phyloP scores from a whole-genome alignment of 1,140 invertebrate species.

The Samia ricini region DNA sequence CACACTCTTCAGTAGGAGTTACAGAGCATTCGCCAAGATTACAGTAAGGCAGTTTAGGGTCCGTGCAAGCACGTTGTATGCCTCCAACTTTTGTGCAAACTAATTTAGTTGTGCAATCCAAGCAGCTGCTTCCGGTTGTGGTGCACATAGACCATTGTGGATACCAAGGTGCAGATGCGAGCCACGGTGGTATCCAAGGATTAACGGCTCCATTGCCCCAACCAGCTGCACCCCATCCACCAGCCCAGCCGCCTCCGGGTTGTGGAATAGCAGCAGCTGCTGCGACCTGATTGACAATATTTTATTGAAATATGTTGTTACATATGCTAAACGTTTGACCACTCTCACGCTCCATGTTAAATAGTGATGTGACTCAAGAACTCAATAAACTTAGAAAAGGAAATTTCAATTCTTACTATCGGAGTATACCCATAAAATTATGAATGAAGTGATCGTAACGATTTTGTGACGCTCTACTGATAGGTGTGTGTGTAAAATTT shows the following conservation, averaged over 20 bases:
- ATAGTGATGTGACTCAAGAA: too few relatives aligned
- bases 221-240: conserved; percentile 18
- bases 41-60: conserved; percentile 60
- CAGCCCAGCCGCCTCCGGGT: conserved; percentile 23
- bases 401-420: too few relatives aligned
- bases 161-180: conserved; percentile 47
- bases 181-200: conserved; percentile 58
- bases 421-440: too few relatives aligned
- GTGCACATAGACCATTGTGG: conserved; percentile 59
- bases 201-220: conserved; percentile 30
- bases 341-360: too few relatives aligned
- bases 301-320: not conserved
- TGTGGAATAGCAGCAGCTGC: conserved; percentile 40
- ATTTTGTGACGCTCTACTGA: too few relatives aligned
- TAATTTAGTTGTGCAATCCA: conserved; percentile 55
- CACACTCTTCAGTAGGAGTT: conserved; percentile 57
- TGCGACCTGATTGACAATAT: conserved; percentile 33
- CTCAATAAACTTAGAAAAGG: too few relatives aligned
- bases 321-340: too few relatives aligned
- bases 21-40: conserved; percentile 63
- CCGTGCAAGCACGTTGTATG: conserved; percentile 47
- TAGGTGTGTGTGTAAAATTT: too few relatives aligned
- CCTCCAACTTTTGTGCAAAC: conserved; percentile 63
- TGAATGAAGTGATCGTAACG: too few relatives aligned
- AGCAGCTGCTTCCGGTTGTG: conserved; percentile 44